Base-by-base conservation (phyloP, 2,888 invertebrate genomes). In the Machimus rusticus region DNA sequence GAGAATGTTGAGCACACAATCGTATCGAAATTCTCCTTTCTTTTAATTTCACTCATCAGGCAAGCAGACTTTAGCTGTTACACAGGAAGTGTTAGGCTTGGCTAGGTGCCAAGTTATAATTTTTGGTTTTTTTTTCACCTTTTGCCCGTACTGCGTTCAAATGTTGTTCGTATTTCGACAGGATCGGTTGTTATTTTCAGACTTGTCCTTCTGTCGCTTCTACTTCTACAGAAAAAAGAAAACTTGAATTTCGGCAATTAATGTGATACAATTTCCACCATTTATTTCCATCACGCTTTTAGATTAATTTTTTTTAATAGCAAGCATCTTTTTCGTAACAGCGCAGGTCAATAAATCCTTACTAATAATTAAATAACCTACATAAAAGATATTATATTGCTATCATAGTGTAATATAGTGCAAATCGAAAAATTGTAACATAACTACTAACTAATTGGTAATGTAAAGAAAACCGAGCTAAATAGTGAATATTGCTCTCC, bases 151-250 rank as follows among this genome's bases (percentile, higher is more conserved):
- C 74, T 39, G 46, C 74, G 85, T 74, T 43, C 37, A 74, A 85
- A 85, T 85, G 43, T 85, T 85, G 85, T 74, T 85, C n/a, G 74
- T 85, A 85, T 85, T 85, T 74, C 74, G 74, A 74, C 74, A 85
- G 46, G 57, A 74, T 74, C 74, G 85, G 19, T 28, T 85, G 74
- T 85, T 85, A 85, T 85, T 85, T 85, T 74, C 74, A 74, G 74
- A 74, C 34, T 66, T n/a, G 37, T 34, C 37, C 37, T 82, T 28
- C 19, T 79, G 79, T 79, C 46, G 23, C 9, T 28, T 23, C 19
- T 51, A n/a, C 51, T 51, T 51, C 51, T 51, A 51, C 51, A 51
- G 51, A 51, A n/a, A 16, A 2, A 51, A 51, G n/a, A 51, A 19
- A 51, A 51, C 19, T n/a, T 51, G n/a, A 51, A 5, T 46, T 46